Evolutionary conservation across 2,113 vertebrate species (phyloP).

Genomic region (Vicugna pacos): DNA sequence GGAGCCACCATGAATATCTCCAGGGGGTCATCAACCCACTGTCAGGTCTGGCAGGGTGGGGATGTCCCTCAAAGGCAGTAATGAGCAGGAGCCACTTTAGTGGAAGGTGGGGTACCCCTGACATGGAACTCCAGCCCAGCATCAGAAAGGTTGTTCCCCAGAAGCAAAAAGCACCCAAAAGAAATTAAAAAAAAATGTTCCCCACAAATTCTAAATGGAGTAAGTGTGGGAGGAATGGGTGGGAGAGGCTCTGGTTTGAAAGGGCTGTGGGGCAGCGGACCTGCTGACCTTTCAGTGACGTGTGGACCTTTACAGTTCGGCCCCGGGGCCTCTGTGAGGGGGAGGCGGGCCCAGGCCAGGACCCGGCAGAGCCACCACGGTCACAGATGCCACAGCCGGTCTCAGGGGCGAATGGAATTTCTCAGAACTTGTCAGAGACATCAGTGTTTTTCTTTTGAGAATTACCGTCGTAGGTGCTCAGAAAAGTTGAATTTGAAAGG

Average conservation of each 20-base stretch:
- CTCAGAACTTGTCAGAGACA: neutral
- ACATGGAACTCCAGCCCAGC: neutral
- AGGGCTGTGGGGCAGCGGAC: no score
- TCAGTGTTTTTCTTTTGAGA: fast-evolving
- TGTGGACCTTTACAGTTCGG: fast-evolving
- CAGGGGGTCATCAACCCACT: fast-evolving
- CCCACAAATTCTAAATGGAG: neutral
- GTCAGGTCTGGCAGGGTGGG: fast-evolving
- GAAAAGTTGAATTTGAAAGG: neutral
- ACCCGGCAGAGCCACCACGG: fast-evolving
- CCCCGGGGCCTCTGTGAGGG: neutral
- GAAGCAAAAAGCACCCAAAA: neutral
- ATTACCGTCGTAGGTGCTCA: fast-evolving
- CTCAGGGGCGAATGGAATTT: fast-evolving
- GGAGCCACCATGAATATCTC: neutral
- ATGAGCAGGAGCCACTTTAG: no score
- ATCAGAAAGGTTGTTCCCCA: neutral
- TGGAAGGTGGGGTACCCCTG: neutral
- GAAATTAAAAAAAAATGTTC: neutral
- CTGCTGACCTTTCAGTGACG: fast-evolving
- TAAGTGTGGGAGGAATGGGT: neutral
- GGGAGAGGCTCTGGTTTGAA: neutral
- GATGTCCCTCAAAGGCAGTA: neutral
- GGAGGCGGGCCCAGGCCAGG: fast-evolving
- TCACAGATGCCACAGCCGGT: fast-evolving